These are phyloP conservation scores for Oreochromis grahami DNA, from an alignment of 2,797 vertebrate genomes.

Conservation along the genomic window DNA sequence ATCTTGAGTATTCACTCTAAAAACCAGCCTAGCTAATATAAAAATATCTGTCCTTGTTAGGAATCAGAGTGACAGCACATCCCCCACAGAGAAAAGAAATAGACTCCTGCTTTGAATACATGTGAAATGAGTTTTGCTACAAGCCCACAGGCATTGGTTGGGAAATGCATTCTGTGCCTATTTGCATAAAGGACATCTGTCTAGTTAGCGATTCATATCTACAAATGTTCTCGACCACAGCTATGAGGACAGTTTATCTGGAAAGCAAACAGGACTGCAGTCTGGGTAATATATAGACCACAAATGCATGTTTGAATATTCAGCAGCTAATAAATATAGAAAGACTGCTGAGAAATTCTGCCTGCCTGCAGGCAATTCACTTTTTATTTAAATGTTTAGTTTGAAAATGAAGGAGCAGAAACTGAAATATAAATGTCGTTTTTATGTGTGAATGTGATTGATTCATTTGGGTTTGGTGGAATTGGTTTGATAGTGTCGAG, in stretches of 20 bases:
- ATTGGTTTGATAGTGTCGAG: neutral
- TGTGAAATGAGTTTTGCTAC: neutral
- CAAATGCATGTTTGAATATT: neutral
- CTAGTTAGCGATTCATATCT: neutral
- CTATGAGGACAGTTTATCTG: neutral
- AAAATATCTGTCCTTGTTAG: neutral
- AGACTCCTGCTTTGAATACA: neutral
- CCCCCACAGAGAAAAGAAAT: neutral
- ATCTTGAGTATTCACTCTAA: neutral
- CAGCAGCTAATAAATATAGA: neutral
- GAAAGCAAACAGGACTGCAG: neutral
- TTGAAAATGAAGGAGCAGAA: neutral
- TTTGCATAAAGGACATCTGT: slow-evolving; percentile 26
- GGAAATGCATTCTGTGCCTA: neutral
- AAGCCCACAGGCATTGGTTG: neutral
- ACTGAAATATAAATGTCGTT: fast-evolving
- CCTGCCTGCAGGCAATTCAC: neutral
- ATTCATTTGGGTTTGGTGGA: neutral
- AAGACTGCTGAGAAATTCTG: neutral
- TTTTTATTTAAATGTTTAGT: neutral
- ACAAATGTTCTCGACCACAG: neutral
- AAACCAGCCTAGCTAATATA: neutral
- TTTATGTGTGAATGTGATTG: neutral
- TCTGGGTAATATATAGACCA: neutral
- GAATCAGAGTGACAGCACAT: neutral